Conservation (phyloP, 2,113 vertebrate genomes). For the Scolopax mira region DNA sequence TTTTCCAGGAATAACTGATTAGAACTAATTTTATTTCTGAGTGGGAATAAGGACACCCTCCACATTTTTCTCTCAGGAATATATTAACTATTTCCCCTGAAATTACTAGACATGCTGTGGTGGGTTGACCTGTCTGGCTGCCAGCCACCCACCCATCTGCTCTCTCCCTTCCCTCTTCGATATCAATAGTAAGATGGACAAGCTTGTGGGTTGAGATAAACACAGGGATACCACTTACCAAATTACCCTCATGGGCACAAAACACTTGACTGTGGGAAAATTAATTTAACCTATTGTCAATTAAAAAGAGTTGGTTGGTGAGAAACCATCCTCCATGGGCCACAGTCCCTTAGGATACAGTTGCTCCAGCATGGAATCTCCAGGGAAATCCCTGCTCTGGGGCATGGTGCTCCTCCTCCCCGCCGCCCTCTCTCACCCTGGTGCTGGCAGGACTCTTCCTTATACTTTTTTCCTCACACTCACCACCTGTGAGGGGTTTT, state of each 20-base stretch:
- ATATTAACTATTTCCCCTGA: background rate
- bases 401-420: background rate
- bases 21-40: conserved; percentile 39
- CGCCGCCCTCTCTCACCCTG: rapidly evolving
- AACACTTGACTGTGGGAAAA: background rate
- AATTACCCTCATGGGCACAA: background rate
- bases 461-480: background rate
- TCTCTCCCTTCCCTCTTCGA: background rate
- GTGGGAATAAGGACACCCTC: background rate
- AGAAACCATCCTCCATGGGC: background rate
- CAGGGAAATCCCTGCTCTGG: background rate
- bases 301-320: background rate
- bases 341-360: background rate
- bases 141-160: background rate
- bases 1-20: conserved; percentile 29
- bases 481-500: background rate
- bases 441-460: background rate
- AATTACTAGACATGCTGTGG: background rate
- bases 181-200: background rate
- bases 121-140: background rate
- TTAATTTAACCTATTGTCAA: background rate
- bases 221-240: background rate
- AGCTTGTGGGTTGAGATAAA: background rate
- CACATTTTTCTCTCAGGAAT: background rate
- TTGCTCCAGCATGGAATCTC: background rate